These are phyloP conservation scores for Chunga burmeisteri DNA, from an alignment of 2,113 vertebrate genomes.

Conservation along the genomic window DNA sequence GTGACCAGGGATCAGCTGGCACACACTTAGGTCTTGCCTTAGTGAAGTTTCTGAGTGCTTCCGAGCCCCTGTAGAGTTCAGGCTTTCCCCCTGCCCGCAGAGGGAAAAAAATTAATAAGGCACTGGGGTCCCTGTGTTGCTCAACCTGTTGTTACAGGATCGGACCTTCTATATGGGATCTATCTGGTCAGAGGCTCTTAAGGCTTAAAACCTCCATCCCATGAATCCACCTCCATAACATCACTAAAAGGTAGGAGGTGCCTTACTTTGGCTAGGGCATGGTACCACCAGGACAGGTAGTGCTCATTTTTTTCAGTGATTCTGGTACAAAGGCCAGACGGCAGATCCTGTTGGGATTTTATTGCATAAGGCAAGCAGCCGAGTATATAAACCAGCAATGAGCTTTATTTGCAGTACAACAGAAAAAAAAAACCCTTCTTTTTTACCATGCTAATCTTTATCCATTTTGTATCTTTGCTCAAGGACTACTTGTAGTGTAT, in stretches of 20 bases:
- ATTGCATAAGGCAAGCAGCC: background rate
- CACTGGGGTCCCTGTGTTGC: background rate
- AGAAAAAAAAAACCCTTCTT: background rate
- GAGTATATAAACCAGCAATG: background rate
- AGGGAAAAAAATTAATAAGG: background rate
- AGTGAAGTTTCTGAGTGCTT: background rate
- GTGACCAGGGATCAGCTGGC: background rate
- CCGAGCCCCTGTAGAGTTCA: background rate
- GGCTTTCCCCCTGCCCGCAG: accelerated
- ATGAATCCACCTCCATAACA: background rate
- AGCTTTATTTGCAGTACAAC: background rate
- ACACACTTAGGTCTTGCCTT: background rate
- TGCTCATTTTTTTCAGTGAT: background rate
- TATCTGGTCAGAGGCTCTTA: background rate
- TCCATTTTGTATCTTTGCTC: conserved; percentile 11
- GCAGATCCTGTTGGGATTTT: background rate
- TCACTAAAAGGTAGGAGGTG: background rate
- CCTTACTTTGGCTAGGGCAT: background rate
- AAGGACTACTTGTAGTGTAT: background rate
- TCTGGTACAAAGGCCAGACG: background rate
- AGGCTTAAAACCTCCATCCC: background rate
- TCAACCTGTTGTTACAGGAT: background rate
- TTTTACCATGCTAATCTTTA: conserved; percentile 9
- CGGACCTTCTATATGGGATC: background rate
- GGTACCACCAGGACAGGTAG: background rate